A percentile compares a stretch with the other conserved stretches of the same genome.
Conservation (phyloP, 2,113 vertebrate species). For the Urocitellus parryii region DNA sequence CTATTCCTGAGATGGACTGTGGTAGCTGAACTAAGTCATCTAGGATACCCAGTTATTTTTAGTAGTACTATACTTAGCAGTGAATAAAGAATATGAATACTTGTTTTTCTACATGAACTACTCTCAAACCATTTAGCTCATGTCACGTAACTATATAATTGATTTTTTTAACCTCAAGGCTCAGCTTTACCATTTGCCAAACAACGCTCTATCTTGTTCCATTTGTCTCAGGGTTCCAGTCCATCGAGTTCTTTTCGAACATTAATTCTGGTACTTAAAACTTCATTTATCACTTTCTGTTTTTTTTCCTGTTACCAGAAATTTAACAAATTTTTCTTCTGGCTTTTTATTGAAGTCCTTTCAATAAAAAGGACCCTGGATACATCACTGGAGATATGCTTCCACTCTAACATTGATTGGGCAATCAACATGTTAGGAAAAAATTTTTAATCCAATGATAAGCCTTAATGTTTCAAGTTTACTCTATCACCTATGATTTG, state of each 20-base stretch:
- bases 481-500: not conserved
- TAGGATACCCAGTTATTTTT: slow-evolving; percentile 25
- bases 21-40: not conserved
- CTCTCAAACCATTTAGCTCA: not conserved
- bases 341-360: slow-evolving; percentile 31
- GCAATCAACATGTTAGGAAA: slow-evolving; percentile 22
- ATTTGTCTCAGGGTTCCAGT: not conserved
- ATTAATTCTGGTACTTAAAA: slow-evolving; percentile 33
- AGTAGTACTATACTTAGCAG: slow-evolving; percentile 7
- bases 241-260: slow-evolving; percentile 31
- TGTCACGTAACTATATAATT: not conserved
- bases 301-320: slow-evolving; percentile 17
- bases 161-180: slow-evolving; percentile 50
- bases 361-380: not conserved
- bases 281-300: not conserved
- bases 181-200: slow-evolving; percentile 27
- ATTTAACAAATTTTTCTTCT: slow-evolving; percentile 21
- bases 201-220: not conserved
- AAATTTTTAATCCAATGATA: slow-evolving; percentile 27
- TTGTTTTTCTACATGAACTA: not conserved
- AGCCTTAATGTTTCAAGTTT: slow-evolving; percentile 32
- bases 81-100: not conserved
- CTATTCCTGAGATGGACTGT: not conserved
- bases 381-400: not conserved
- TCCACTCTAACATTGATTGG: not conserved